Evolutionary conservation across 2,888 invertebrate genomes (phyloP).

Genomic region (Kryphioiulus occultus): DNA sequence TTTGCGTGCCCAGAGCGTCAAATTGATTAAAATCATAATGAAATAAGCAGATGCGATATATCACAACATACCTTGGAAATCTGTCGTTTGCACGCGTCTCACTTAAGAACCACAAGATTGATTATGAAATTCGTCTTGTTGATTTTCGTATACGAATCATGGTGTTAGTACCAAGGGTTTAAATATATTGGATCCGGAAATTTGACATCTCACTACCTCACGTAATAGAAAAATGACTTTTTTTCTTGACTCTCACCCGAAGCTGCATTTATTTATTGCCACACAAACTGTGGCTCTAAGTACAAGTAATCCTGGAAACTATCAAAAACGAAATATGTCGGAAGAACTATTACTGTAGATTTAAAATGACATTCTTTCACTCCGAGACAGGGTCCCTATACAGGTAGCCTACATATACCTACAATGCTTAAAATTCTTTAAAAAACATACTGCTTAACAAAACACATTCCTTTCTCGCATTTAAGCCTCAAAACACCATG

Average conservation of each 20-base stretch:
- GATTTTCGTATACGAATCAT: not conserved
- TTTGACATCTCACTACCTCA: slow-evolving; percentile 5
- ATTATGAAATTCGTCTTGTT: not conserved
- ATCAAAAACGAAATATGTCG: not conserved
- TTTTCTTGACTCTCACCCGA: not conserved
- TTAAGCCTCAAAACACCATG: too few species aligned
- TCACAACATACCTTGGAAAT: not conserved
- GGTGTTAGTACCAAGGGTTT: not conserved
- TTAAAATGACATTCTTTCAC: not conserved
- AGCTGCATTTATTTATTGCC: not conserved
- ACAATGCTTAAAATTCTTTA: too few species aligned
- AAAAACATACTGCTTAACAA: too few species aligned
- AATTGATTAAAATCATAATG: not conserved
- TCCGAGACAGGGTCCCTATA: too few species aligned
- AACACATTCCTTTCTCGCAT: too few species aligned
- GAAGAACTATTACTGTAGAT: not conserved
- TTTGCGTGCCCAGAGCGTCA: not conserved
- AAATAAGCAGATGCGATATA: not conserved
- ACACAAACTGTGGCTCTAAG: not conserved
- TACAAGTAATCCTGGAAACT: not conserved
- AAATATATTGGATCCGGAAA: slow-evolving; percentile 5
- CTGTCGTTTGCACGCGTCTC: not conserved
- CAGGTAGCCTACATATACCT: too few species aligned
- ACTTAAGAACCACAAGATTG: not conserved
- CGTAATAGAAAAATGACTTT: not conserved